Base-by-base conservation (phyloP, 2,113 vertebrate species). In the Pao palembangensis region DNA sequence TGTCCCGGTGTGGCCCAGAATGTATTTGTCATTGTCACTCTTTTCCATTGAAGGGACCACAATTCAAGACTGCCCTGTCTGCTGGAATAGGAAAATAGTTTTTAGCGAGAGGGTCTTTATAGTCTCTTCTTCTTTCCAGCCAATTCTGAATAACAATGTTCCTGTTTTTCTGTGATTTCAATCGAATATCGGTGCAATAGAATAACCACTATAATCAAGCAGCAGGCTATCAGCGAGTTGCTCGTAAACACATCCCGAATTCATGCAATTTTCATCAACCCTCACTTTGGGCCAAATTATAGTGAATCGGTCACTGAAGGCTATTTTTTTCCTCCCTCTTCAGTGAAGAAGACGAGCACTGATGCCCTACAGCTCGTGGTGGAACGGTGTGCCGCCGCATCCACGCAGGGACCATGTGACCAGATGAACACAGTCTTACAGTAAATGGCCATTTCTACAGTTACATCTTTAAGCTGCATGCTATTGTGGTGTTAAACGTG, bases 281-380 rank as follows among this genome's bases (percentile, higher is more conserved):
- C 43, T 67, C n/a, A 57, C 4, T 15, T 56, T 61, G 21, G 11
- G 10, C n/a, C 13, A 50, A 61, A 54, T 71, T 41, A 60, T 41
- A 34, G 21, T 18, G 25, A 38, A 51, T 28, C 55, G 20, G 61
- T 58, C 18, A 28, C 42, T 20, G 53, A 47, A 47, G n/a, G 13
- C 6, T 17, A 16, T 56, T 21, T 64, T 34, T 51, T 3, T 20
- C 8, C n/a, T 49, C 65, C 14, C 46, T 55, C 46, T 48, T 25
- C 91, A 99, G 96, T 98, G 84, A 94, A 91, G 89, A 95, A 90
- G 86, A 84, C 90, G 72, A 93, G 93, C 85, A 92, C 92, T 50
- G 93, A 98, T 65, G 90, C 92, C 56, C 64, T 97, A 49, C 93
- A 97, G 73, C 89, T 89, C 59, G 76, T 98, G 78, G 85, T 99